phyloP scores from a whole-genome alignment of 2,888 invertebrate species.

The Nesidiocoris tenuis region DNA sequence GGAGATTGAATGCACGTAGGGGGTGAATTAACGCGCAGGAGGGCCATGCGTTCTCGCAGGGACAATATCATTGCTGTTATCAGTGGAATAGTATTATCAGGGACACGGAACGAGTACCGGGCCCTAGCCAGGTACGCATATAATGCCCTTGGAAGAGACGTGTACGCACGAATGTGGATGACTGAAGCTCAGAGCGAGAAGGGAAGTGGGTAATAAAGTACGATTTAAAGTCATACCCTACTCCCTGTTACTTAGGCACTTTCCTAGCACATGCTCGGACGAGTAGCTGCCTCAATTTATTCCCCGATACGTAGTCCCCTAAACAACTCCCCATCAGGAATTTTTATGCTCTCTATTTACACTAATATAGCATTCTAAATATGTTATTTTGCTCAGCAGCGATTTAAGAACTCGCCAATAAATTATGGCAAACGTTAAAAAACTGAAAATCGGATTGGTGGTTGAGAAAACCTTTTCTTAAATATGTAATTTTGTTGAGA shows the following conservation, averaged over 20 bases:
- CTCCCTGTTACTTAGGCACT: slow-evolving; percentile 11
- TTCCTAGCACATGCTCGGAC: neutral
- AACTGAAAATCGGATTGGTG: too few relatives aligned
- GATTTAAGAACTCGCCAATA: too few relatives aligned
- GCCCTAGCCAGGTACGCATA: neutral
- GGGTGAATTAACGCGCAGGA: slow-evolving; percentile 33
- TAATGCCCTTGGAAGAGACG: neutral
- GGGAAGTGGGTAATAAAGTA: slow-evolving; percentile 30
- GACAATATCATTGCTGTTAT: slow-evolving; percentile 41
- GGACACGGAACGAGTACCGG: neutral
- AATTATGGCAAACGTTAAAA: too few relatives aligned
- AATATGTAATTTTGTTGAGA: too few relatives aligned
- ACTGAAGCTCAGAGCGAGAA: slow-evolving; percentile 6
- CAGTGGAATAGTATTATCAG: slow-evolving; percentile 41
- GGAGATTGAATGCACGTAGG: slow-evolving; percentile 13
- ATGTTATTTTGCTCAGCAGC: too few relatives aligned
- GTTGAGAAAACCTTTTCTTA: too few relatives aligned
- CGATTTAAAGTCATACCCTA: slow-evolving; percentile 36
- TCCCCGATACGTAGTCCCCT: too few relatives aligned
- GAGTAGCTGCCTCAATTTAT: too few relatives aligned
- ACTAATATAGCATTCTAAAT: too few relatives aligned
- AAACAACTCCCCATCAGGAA: too few relatives aligned
- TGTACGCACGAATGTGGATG: slow-evolving; percentile 16
- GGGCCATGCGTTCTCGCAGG: slow-evolving; percentile 35
- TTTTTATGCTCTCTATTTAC: too few relatives aligned